These are phyloP conservation scores for Apocheima hispidaria DNA, from an alignment of 2,888 invertebrate genomes.

Conservation along the genomic window DNA sequence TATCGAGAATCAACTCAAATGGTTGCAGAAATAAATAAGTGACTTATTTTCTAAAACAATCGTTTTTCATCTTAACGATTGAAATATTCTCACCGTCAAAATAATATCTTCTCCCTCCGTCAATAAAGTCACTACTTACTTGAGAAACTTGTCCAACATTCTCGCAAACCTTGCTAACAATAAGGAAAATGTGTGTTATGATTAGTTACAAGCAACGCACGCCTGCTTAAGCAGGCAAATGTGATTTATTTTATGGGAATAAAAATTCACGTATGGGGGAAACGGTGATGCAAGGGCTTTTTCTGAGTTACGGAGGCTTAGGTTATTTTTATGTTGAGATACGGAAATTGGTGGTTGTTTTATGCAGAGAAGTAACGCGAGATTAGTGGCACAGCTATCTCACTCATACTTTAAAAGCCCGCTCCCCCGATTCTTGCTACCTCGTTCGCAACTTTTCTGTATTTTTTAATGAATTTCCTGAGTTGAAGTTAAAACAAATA, in stretches of 20 bases:
- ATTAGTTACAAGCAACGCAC: conserved; percentile 53
- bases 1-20: too few relatives aligned
- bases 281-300: conserved; percentile 32
- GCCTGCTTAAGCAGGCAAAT: conserved; percentile 51
- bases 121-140: conserved; percentile 12
- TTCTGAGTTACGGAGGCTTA: conserved; percentile 20
- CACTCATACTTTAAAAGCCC: too few relatives aligned
- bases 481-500: too few relatives aligned
- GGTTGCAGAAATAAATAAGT: not conserved
- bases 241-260: conserved; percentile 54
- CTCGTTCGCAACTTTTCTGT: too few relatives aligned
- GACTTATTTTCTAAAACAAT: not conserved
- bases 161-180: conserved; percentile 28
- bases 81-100: not conserved
- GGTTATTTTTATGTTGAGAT: conserved; percentile 17
- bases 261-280: conserved; percentile 39
- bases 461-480: too few relatives aligned
- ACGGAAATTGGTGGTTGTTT: conserved; percentile 16
- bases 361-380: conserved; percentile 2
- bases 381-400: too few relatives aligned
- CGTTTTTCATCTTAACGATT: not conserved
- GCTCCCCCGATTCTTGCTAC: too few relatives aligned
- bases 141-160: conserved; percentile 28
- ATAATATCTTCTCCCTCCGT: not conserved
- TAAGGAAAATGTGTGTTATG: conserved; percentile 52